These are phyloP conservation scores for Nansenia antarctica DNA, from an alignment of 2,113 vertebrate genomes.

Conservation along the genomic window DNA sequence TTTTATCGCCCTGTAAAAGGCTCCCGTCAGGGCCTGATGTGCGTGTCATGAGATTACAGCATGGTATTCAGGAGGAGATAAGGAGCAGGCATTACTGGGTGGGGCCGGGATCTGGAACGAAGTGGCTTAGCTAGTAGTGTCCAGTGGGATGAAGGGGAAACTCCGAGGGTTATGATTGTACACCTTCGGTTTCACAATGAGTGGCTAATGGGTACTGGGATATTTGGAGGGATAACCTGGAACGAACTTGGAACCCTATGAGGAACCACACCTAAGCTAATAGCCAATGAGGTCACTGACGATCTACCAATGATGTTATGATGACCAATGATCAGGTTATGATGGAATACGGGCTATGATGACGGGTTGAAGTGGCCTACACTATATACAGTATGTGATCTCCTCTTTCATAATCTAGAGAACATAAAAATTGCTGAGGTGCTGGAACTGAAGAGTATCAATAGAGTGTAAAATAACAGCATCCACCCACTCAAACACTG, in stretches of 20 bases:
- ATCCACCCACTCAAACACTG: too few relatives aligned
- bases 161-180: background rate
- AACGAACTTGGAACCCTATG: background rate
- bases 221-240: background rate
- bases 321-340: too few relatives aligned
- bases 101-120: background rate
- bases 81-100: conserved; percentile 33
- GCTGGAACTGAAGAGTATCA: too few relatives aligned
- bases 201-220: background rate
- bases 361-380: too few relatives aligned
- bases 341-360: too few relatives aligned
- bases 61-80: conserved; percentile 48
- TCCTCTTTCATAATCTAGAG: too few relatives aligned
- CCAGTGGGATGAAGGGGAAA: background rate
- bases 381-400: too few relatives aligned
- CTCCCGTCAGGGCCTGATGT: conserved; percentile 41
- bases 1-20: conserved; percentile 67
- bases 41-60: conserved; percentile 59
- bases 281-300: background rate
- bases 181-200: background rate
- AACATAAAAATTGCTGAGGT: too few relatives aligned
- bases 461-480: too few relatives aligned
- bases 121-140: background rate
- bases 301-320: background rate
- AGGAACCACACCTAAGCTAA: background rate